Percentiles rank a stretch among this genome's conserved stretches.
Evolutionary conservation across 2,888 invertebrate species (phyloP).

Genomic region (Coelogynopora nodosa): DNA sequence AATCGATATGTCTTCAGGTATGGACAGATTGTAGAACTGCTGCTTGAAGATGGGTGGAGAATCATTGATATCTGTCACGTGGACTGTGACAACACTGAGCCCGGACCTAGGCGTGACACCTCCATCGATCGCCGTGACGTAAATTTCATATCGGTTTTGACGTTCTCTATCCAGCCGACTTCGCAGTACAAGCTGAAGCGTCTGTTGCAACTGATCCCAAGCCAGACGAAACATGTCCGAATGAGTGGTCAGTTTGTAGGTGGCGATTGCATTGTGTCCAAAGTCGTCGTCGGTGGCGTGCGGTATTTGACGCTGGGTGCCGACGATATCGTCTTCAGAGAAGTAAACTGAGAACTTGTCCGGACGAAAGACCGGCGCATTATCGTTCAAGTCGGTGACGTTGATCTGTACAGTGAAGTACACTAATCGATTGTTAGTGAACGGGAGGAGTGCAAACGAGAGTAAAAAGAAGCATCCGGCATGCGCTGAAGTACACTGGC

Average conservation of each 20-base stretch:
- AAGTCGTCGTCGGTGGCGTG: constrained; percentile 20
- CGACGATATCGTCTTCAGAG: constrained; percentile 34
- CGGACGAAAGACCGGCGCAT: constrained; percentile 35
- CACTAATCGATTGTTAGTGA: background rate
- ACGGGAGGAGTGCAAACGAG: constrained; percentile 10
- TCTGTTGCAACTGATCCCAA: background rate
- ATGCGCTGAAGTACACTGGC: background rate
- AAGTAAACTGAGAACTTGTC: background rate
- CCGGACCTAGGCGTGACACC: background rate
- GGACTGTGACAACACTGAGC: background rate
- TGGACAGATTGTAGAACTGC: background rate
- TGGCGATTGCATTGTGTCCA: constrained; percentile 20
- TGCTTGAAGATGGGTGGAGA: constrained; percentile 13
- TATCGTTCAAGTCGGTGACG: constrained; percentile 34
- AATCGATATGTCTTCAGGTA: background rate
- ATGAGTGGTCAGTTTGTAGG: background rate
- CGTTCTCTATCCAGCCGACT: background rate
- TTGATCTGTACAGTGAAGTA: constrained; percentile 29
- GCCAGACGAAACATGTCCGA: background rate
- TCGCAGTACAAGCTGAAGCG: background rate
- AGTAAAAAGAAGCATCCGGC: constrained; percentile 29
- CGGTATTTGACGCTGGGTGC: constrained; percentile 13
- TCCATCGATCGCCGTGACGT: background rate
- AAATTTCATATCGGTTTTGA: background rate
- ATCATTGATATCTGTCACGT: constrained; percentile 8